A percentile compares a stretch with the other conserved stretches of the same genome.
These are phyloP conservation scores for Porites lutea DNA, from an alignment of 64 coral and sea anemone genomes.

Conservation along the genomic window DNA sequence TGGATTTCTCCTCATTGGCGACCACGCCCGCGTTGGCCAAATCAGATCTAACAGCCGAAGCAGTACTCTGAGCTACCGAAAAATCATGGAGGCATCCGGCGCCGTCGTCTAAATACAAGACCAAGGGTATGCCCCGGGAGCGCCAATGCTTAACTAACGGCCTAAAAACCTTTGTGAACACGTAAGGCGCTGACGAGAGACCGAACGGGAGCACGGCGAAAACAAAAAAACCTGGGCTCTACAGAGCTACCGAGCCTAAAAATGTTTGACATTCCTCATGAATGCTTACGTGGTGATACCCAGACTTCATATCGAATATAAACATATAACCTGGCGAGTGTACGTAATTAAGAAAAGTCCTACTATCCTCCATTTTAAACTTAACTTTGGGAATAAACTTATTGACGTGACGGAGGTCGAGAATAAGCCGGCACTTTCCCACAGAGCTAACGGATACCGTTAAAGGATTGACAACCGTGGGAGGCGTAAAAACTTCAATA, in stretches of 20 bases:
- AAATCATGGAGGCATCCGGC: neutral
- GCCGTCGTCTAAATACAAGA: neutral
- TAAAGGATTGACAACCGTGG: slow-evolving; percentile 64
- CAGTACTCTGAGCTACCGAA: neutral
- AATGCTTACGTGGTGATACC: slow-evolving; percentile 50
- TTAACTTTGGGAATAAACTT: slow-evolving; percentile 61
- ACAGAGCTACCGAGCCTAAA: too few species aligned
- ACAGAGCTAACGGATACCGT: slow-evolving; percentile 44
- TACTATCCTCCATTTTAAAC: slow-evolving; percentile 70
- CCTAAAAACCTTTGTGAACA: too few species aligned
- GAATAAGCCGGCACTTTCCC: slow-evolving; percentile 41
- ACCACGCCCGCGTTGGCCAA: slow-evolving; percentile 6
- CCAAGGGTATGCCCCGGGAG: neutral
- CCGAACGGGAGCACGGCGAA: too few species aligned
- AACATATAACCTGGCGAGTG: neutral
- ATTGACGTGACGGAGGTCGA: slow-evolving; percentile 64
- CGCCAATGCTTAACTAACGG: too few species aligned
- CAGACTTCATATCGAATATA: slow-evolving; percentile 67
- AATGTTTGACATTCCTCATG: neutral
- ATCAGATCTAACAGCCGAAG: slow-evolving; percentile 8
- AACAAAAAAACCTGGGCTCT: too few species aligned
- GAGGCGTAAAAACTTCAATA: neutral
- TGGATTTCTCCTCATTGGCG: slow-evolving; percentile 38
- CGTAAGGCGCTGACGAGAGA: too few species aligned
- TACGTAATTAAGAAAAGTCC: slow-evolving; percentile 32